These are phyloP conservation scores for Sebastes itinus DNA, from an alignment of 2,797 vertebrate species.

Conservation along the genomic window DNA sequence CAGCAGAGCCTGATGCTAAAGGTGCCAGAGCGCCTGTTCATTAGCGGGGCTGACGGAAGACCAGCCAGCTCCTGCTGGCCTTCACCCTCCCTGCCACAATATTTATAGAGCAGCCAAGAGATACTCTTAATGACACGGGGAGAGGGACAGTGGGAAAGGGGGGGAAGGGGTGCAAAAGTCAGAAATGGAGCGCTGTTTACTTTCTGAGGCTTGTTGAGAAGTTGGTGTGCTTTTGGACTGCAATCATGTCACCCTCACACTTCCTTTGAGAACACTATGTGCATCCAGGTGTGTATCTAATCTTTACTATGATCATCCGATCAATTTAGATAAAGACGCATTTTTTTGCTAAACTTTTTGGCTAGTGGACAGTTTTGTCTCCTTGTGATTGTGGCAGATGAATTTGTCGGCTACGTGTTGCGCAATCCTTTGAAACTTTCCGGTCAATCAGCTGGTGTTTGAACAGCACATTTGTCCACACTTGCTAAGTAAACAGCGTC, in stretches of 20 bases:
- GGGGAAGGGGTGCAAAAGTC: conserved; percentile 54
- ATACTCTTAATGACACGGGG: conserved; percentile 75
- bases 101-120: conserved; percentile 82
- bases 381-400: conserved; percentile 2
- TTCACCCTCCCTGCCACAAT: conserved; percentile 74
- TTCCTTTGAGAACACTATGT: conserved; percentile 25
- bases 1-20: conserved; percentile 66
- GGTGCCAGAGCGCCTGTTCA: conserved; percentile 78
- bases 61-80: conserved; percentile 77
- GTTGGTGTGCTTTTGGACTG: conserved; percentile 45
- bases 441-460: conserved; percentile 78
- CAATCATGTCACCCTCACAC: conserved; percentile 29
- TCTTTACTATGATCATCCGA: conserved; percentile 3
- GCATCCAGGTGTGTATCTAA: conserved; percentile 13
- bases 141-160: conserved; percentile 55
- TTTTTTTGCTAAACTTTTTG: background rate
- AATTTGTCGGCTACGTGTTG: conserved; percentile 39
- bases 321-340: background rate
- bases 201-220: conserved; percentile 59
- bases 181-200: conserved; percentile 71
- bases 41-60: conserved; percentile 76
- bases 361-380: background rate
- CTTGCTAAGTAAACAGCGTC: conserved; percentile 78
- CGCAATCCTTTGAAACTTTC: conserved; percentile 63
- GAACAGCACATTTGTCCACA: conserved; percentile 78